Percentiles rank a stretch among this genome's conserved stretches.
phyloP scores from a whole-genome alignment of 2,797 vertebrate species.

The Protonibea diacanthus region DNA sequence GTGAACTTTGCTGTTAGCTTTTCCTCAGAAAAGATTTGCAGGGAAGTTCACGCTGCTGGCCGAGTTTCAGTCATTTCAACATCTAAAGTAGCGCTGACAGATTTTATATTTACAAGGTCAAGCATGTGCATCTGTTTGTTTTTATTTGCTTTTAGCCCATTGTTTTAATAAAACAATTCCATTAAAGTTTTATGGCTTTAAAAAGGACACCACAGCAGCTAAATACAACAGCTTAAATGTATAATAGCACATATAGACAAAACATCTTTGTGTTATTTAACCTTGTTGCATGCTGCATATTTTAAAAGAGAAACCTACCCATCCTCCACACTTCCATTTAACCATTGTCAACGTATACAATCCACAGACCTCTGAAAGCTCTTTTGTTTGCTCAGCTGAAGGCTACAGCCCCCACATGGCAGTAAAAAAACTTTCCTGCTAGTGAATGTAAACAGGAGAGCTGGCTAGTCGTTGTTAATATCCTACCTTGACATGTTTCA shows the following conservation, averaged over 20 bases:
- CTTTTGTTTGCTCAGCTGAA: conserved; percentile 83
- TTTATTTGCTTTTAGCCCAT: neutral
- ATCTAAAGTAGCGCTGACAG: neutral
- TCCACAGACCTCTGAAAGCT: conserved; percentile 65
- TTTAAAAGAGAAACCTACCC: conserved; percentile 18
- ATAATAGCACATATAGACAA: neutral
- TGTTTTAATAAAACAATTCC: neutral
- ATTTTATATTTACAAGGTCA: neutral
- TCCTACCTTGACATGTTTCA: conserved; percentile 62
- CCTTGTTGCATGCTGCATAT: neutral
- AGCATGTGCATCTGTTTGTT: neutral
- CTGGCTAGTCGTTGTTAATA: conserved; percentile 61
- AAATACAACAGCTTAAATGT: too few species aligned
- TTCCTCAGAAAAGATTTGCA: conserved; percentile 33
- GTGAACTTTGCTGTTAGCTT: conserved; percentile 48
- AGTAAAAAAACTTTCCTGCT: conserved; percentile 47
- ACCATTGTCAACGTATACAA: conserved; percentile 52
- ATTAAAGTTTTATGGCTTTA: neutral
- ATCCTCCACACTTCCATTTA: conserved; percentile 58
- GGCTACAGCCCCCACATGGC: conserved; percentile 69
- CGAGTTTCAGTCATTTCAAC: conserved; percentile 8
- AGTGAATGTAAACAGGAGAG: conserved; percentile 69
- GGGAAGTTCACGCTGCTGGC: neutral
- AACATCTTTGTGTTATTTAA: neutral
- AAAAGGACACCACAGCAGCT: neutral